Evolutionary conservation across 2,888 invertebrate genomes (phyloP).

Genomic region (Phania funesta): DNA sequence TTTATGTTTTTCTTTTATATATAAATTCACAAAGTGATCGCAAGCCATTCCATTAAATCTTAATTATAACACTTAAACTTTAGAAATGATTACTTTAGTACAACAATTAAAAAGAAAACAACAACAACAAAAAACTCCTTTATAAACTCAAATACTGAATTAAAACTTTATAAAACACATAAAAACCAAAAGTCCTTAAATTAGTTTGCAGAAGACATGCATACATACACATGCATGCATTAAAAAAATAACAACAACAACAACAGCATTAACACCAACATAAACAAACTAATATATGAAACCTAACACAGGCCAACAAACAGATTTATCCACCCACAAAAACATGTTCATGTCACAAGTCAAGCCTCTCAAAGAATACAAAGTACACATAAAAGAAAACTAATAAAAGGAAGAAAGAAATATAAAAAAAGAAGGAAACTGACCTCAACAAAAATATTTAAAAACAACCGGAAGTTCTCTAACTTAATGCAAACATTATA

Average conservation of each 20-base stretch:
- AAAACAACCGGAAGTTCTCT: slow-evolving; percentile 48
- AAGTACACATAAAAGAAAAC: background rate
- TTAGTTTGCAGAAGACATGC: slow-evolving; percentile 26
- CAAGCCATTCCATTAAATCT: slow-evolving; percentile 16
- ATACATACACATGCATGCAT: background rate
- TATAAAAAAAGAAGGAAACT: slow-evolving; percentile 40
- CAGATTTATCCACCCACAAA: slow-evolving; percentile 40
- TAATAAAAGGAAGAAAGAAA: background rate
- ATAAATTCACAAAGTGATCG: no score
- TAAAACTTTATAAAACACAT: background rate
- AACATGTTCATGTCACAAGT: slow-evolving; percentile 62
- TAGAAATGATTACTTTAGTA: background rate
- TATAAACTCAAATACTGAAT: background rate
- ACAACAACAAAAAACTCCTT: no score
- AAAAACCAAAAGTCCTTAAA: slow-evolving; percentile 57
- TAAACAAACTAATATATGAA: slow-evolving; percentile 34
- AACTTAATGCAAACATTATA: slow-evolving; percentile 24
- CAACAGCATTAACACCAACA: slow-evolving; percentile 25
- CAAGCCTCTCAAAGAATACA: slow-evolving; percentile 45
- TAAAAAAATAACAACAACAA: slow-evolving; percentile 10
- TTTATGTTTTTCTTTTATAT: background rate
- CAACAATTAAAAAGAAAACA: background rate
- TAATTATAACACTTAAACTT: slow-evolving; percentile 26
- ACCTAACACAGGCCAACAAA: slow-evolving; percentile 26
- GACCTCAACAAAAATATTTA: slow-evolving; percentile 60